A percentile compares a stretch with the other conserved stretches of the same genome.
phyloP scores from a whole-genome alignment of 2,113 vertebrate genomes.

The Electrona antarctica region DNA sequence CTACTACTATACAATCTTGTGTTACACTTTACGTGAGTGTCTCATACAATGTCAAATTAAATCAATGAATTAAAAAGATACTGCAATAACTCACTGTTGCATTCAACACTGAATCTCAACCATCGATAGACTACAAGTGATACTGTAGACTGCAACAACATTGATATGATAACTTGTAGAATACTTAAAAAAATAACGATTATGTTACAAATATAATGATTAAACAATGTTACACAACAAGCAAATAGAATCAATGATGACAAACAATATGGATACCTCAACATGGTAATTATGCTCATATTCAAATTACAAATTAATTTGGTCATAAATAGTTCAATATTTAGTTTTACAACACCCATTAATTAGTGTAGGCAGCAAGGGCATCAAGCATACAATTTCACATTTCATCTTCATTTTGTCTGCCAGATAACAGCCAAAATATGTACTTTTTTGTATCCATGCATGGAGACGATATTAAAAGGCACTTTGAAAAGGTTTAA shows the following conservation, averaged over 20 bases:
- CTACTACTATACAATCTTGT: constrained; percentile 32
- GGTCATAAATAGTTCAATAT: constrained; percentile 40
- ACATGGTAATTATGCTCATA: constrained; percentile 39
- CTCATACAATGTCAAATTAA: constrained; percentile 20
- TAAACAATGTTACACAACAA: constrained; percentile 35
- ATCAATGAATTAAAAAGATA: constrained; percentile 18
- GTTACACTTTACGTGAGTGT: constrained; percentile 3
- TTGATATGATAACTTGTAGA: constrained; percentile 12
- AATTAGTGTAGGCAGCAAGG: constrained; percentile 17
- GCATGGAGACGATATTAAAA: constrained; percentile 40
- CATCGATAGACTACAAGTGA: constrained; percentile 22
- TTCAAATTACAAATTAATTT: constrained; percentile 44
- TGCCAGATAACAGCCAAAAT: constrained; percentile 39
- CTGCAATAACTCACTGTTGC: constrained; percentile 41
- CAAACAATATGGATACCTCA: constrained; percentile 58
- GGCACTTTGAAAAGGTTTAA: constrained; percentile 59
- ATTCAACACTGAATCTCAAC: constrained; percentile 27
- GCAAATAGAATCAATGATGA: constrained; percentile 12
- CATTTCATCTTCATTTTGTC: constrained; percentile 15
- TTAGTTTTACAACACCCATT: constrained; percentile 1
- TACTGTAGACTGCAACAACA: constrained; percentile 16
- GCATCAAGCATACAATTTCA: constrained; percentile 21
- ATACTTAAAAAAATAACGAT: constrained; percentile 26
- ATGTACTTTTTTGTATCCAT: constrained; percentile 28
- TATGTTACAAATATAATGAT: constrained; percentile 23